Conservation (phyloP, 2,797 vertebrate species). For the Darevskia nairensis region DNA sequence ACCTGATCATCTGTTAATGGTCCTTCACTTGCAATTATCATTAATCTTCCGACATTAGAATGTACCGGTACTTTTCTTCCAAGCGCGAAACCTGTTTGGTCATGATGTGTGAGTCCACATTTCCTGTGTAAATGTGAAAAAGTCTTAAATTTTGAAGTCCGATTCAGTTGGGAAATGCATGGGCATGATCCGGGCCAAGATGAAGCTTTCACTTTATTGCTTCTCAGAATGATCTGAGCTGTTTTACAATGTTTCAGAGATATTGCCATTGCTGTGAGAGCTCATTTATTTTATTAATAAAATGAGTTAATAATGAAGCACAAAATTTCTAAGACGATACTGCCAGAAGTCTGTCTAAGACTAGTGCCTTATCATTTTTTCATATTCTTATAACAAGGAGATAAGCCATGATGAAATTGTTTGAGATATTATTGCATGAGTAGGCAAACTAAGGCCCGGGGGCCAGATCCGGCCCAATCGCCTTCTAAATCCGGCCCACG, state of each 20-base stretch:
- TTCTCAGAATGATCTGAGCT: neutral
- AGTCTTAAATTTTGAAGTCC: neutral
- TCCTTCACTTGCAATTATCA: too few species aligned
- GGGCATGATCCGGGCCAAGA: neutral
- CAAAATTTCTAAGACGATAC: neutral
- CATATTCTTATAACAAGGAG: neutral
- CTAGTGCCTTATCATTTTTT: neutral
- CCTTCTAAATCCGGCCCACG: too few species aligned
- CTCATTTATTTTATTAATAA: neutral
- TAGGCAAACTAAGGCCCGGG: too few species aligned
- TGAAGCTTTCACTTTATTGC: neutral
- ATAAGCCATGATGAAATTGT: neutral
- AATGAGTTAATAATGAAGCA: neutral
- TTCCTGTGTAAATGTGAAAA: neutral
- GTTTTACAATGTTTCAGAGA: neutral
- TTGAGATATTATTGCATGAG: neutral
- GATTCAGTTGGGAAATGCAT: neutral
- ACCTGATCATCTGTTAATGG: neutral
- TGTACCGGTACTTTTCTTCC: neutral
- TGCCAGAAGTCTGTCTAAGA: neutral
- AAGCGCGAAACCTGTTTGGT: neutral
- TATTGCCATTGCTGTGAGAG: neutral
- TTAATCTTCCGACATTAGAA: neutral
- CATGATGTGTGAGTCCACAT: neutral
- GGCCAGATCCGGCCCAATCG: too few species aligned